phyloP scores from a whole-genome alignment of 2,113 vertebrate species.

The Seriola quinqueradiata region DNA sequence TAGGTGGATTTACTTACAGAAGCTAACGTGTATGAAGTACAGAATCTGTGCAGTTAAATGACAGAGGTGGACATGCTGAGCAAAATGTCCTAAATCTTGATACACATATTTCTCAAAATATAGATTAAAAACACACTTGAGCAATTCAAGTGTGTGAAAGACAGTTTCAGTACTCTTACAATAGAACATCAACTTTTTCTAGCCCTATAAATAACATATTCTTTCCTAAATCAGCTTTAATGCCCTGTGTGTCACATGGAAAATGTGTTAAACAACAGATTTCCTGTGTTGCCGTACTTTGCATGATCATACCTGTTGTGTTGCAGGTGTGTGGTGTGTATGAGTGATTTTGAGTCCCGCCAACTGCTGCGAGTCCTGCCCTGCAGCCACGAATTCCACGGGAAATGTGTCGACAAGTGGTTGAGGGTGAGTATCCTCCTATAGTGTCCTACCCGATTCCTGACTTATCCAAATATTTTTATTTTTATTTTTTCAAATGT shows the following conservation, averaged over 20 bases:
- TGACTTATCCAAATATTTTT: too few relatives aligned
- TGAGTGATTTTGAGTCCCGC: conserved; percentile 99
- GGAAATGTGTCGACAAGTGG: conserved; percentile 99
- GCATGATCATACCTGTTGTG: conserved; percentile 23
- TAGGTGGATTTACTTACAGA: neutral
- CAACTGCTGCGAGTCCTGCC: conserved; percentile 98
- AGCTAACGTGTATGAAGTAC: neutral
- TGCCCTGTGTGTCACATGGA: neutral
- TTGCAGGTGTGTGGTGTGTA: conserved; percentile 97
- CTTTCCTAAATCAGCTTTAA: too few relatives aligned
- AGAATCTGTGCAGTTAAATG: neutral
- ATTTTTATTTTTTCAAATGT: too few relatives aligned
- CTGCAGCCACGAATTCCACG: conserved; percentile 99
- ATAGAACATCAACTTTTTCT: neutral
- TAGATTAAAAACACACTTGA: neutral
- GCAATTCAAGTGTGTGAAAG: neutral
- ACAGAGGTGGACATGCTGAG: neutral
- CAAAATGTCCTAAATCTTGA: neutral
- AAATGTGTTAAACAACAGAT: neutral
- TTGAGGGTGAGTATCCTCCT: conserved; percentile 89
- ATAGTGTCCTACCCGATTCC: too few relatives aligned
- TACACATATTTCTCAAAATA: neutral
- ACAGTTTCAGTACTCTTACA: neutral
- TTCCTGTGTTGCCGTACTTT: neutral
- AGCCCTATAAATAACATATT: neutral